Base-by-base conservation (phyloP, 2,113 vertebrate genomes). In the Sinocyclocheilus anshuiensis region DNA sequence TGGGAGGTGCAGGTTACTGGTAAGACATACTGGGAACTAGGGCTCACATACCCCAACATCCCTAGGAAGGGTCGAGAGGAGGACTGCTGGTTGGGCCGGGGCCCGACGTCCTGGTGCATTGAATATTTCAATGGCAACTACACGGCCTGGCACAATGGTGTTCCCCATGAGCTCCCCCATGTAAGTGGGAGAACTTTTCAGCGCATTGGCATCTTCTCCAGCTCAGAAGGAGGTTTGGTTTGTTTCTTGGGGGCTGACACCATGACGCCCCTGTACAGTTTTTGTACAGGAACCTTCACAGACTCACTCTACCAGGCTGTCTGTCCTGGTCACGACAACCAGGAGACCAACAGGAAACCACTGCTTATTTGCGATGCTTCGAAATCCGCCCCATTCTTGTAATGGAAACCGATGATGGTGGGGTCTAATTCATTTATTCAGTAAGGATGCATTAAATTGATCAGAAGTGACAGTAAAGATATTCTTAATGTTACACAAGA, bases 21-120 rank as follows among this genome's bases (percentile, higher is more conserved):
- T 48, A 98, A 98, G 90, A 96, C 96, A 0, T 96, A 97, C 91
- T 98, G 97, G 97, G 95, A 95, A 4, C 89, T 98, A 15, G 97
- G 97, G 0, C 88, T 97, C 87, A 96, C 97, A 13, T 94, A 95
- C 0, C 94, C 96, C 6, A 94, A 92, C 75, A 95, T 96, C 7
- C 86, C 90, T 18, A 95, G 97, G 29, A 97, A 96, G 48, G 96
- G 97, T 42, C 90, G 92, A 29, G 94, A 95, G n/a, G 97, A 97
- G 81, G 93, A 95, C 79, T 97, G 97, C 90, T 94, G 97, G 94
- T 86, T 97, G 50, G 96, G 96, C 16, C 92, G 95, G 6, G 95
- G 96, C 1, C 89, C 93, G 0, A 95, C 94, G 26, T 97, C 96
- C 83, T 93, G 91, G 91, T 95, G 96, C 16, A 94, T 97, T 86